These are phyloP conservation scores for Mycteria americana DNA, from an alignment of 2,797 vertebrate genomes.

Conservation along the genomic window DNA sequence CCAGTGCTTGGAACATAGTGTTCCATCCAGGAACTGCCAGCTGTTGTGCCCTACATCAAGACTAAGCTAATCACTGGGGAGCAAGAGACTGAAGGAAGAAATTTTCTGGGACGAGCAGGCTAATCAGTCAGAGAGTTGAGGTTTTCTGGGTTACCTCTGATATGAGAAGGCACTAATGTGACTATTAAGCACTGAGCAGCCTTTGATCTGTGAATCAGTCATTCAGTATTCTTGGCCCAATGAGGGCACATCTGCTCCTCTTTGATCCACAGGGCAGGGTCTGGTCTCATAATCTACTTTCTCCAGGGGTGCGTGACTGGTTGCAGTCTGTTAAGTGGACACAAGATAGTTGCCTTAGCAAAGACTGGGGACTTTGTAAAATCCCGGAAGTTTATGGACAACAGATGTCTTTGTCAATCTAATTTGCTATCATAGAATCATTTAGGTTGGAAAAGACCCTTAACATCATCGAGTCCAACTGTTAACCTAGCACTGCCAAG, in stretches of 20 bases:
- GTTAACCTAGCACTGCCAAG: not conserved
- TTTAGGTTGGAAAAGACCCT: not conserved
- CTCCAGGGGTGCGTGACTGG: not conserved
- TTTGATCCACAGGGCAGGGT: constrained; percentile 29
- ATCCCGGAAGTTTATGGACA: not conserved
- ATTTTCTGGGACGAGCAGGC: constrained; percentile 19
- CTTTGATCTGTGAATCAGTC: constrained; percentile 45
- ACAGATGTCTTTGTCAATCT: not conserved
- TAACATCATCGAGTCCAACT: not conserved
- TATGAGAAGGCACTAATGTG: not conserved
- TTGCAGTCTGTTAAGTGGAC: not conserved
- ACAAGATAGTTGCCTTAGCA: not conserved
- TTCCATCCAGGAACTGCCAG: not conserved
- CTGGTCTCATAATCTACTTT: not conserved
- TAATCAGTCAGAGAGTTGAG: not conserved
- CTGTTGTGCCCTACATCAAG: not conserved
- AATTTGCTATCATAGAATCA: not conserved
- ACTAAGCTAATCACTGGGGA: not conserved
- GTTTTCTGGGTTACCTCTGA: constrained; percentile 51
- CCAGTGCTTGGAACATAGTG: not conserved
- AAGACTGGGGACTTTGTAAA: not conserved
- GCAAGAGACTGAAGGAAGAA: not conserved
- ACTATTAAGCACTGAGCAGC: not conserved
- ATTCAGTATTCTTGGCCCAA: not conserved
- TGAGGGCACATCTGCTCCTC: not conserved